Percentiles rank a stretch among this genome's conserved stretches.
These are phyloP conservation scores for Holcopasites calliopsidis DNA, from an alignment of 1,140 invertebrate genomes.

Conservation along the genomic window DNA sequence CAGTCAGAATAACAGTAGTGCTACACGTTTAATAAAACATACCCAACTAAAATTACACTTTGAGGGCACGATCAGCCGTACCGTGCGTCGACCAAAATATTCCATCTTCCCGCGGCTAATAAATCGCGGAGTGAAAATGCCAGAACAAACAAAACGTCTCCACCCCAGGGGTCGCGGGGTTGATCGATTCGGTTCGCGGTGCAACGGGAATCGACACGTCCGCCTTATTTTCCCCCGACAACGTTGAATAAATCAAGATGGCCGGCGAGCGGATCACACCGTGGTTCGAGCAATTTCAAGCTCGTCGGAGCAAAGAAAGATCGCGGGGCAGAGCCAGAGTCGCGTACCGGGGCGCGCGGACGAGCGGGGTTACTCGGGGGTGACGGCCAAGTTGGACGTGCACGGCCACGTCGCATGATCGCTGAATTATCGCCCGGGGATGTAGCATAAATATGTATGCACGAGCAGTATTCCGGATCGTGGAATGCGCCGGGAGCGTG, in stretches of 20 bases:
- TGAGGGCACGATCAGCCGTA: too few relatives aligned
- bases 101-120: background rate
- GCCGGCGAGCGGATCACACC: background rate
- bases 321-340: slow-evolving; percentile 20
- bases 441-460: slow-evolving; percentile 76
- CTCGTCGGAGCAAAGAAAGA: slow-evolving; percentile 44
- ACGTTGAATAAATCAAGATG: slow-evolving; percentile 36
- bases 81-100: background rate
- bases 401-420: slow-evolving; percentile 72
- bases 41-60: too few relatives aligned
- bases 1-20: too few relatives aligned
- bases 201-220: slow-evolving; percentile 20
- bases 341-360: background rate
- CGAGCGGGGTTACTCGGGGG: background rate
- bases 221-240: slow-evolving; percentile 36
- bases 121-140: slow-evolving; percentile 10
- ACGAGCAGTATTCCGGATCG: slow-evolving; percentile 70
- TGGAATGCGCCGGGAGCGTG: slow-evolving; percentile 72
- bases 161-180: background rate
- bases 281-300: slow-evolving; percentile 25
- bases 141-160: slow-evolving; percentile 25
- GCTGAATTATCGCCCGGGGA: slow-evolving; percentile 74
- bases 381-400: slow-evolving; percentile 51
- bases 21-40: too few relatives aligned
- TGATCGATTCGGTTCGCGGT: slow-evolving; percentile 29